Evolutionary conservation across 2,797 vertebrate genomes (phyloP), one percentile per base, ranked within the genome.

Genomic region (Neoniphon sammara): DNA sequence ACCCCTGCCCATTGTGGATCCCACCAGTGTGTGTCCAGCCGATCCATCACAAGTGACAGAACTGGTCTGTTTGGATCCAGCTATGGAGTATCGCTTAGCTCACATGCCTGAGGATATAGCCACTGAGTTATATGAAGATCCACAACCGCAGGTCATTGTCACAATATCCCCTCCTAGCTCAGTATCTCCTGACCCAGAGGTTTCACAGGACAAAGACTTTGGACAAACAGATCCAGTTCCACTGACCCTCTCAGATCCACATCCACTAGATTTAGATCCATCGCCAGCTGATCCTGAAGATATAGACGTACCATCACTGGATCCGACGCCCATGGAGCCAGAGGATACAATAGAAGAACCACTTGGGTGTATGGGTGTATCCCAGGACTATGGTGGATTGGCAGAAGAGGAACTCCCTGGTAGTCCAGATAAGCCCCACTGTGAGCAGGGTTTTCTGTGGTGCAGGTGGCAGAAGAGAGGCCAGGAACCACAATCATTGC

Each of bases 391-490:
- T 70, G 82, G 23, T 71, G 80, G 74, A 73, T 53, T 27, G 70
- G 46, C 63, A 23, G 88, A 81, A 59, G 85, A 85, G 73, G 88
- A 85, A 70, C 79, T 52, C 49, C 34, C 50, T 68, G 73, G 64
- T 49, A 89, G 75, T 70, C 17, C 65, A 4, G 90, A 86, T 46
- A 88, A 71, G 65, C 82, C 90, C 2, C 83, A 84, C 3, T 80
- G 84, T 0, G 85, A 92, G 54, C 82, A 91, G 63, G 88, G 87
- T 25, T 95, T 94, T 80, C 84, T 95, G 56, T 95, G 94, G 94
- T 84, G 80, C 80, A 86, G 94, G 68, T 95, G 94, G 92, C 93
- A 94, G 77, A 89, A 57, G 76, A 92, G 89, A 76, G 75, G 69
- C 27, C 84, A 91, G 5, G 91, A 88, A 62, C 75, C 46, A 10